phyloP scores from a whole-genome alignment of 2,113 vertebrate genomes.

The Thermophis baileyi region DNA sequence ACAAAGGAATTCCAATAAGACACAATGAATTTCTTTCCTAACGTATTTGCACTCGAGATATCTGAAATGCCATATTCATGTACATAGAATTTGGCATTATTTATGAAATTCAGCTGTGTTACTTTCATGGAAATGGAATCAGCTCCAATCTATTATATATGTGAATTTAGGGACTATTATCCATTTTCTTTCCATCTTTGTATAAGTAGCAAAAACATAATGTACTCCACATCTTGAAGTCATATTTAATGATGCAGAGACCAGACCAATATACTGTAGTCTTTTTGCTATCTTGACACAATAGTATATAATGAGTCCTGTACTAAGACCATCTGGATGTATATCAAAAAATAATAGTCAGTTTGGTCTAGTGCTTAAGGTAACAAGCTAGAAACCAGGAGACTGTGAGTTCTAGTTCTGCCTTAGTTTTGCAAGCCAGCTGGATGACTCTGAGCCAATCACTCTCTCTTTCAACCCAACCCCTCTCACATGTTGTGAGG shows the following conservation, averaged over 20 bases:
- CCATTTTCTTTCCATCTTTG: neutral
- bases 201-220: neutral
- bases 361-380: neutral
- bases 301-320: neutral
- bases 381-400: neutral
- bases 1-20: neutral
- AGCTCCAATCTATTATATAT: neutral
- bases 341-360: neutral
- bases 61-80: neutral
- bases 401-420: neutral
- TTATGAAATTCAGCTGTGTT: neutral
- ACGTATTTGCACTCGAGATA: neutral
- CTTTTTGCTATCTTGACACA: neutral
- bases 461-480: neutral
- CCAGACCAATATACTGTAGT: neutral
- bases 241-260: neutral
- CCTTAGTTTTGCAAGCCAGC: neutral
- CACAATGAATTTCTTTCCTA: neutral
- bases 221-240: neutral
- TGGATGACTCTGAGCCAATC: neutral
- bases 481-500: neutral
- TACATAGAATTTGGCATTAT: neutral
- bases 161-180: neutral
- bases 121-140: neutral
- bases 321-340: neutral